Percentiles rank a stretch among this genome's conserved stretches.
phyloP scores from a whole-genome alignment of 2,888 invertebrate species.

The Patella caerulea region DNA sequence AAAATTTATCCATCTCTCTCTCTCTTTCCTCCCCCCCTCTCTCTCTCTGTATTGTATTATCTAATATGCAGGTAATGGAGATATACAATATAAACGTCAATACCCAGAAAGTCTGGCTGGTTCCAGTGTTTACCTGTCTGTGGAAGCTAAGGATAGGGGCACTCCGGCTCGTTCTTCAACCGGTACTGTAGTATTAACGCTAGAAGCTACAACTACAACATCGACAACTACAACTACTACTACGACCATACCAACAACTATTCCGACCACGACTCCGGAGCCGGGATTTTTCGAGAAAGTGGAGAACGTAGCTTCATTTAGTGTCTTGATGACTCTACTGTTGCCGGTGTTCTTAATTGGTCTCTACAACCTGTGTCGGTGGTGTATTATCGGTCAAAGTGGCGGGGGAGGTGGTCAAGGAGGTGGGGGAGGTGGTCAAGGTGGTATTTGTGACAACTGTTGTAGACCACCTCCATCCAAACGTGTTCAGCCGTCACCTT shows the following conservation, averaged over 20 bases:
- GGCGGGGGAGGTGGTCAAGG: background rate
- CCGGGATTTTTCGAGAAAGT: background rate
- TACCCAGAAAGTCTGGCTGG: background rate
- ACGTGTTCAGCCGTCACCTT: background rate
- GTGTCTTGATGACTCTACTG: background rate
- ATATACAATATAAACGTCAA: background rate
- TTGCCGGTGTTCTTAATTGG: background rate
- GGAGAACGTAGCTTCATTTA: conserved; percentile 3
- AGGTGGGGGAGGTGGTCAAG: background rate
- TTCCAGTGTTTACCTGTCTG: background rate
- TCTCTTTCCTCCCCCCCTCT: too few species aligned
- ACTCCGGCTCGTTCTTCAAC: background rate
- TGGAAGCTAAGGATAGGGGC: background rate
- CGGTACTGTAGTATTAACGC: background rate
- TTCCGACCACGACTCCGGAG: background rate
- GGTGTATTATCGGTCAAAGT: background rate
- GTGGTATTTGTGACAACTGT: conserved; percentile 1
- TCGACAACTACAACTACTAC: background rate
- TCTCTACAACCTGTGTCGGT: background rate
- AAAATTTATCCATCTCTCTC: too few species aligned
- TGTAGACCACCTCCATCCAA: background rate
- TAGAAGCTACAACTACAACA: background rate
- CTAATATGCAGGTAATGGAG: background rate
- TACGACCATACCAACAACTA: background rate
- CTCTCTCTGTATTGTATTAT: too few species aligned